Base-by-base conservation (phyloP, 2,113 vertebrate species). In the Reinhardtius hippoglossoides region DNA sequence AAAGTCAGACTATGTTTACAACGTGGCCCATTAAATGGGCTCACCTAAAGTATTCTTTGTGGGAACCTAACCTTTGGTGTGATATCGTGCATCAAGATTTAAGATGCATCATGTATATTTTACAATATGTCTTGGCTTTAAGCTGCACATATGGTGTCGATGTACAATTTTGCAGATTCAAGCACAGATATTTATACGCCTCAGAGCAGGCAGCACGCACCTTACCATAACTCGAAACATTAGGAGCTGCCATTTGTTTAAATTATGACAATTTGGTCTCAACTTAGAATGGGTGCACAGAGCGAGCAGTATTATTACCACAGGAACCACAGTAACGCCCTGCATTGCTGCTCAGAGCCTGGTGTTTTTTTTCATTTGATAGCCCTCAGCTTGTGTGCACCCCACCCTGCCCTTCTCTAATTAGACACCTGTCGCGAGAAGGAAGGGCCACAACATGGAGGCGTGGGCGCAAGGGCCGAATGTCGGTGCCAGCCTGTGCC, bases 361-460 rank as follows among this genome's bases (percentile, higher is more conserved):
- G 71, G 44, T 50, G 65, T 65, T 71, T 92, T 3, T 54, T 31
- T 15, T 76, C 68, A 80, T 89, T 85, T 83, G 76, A 82, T 89
- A 69, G 85, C 64, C 63, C 54, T 80, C 69, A 77, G 76, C 75
- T 70, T 74, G 68, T 60, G 63, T 7, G 61, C n/a, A 55, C 84
- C 78, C 73, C 82, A 64, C 88, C 88, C 90, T 75, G 71, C 65
- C 63, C 75, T 89, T 86, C 85, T 92, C 78, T 89, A 92, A 92
- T 92, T 92, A 91, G 87, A 77, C 89, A 92, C 92, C 89, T 93
- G 88, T 84, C 87, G 66, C 23, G 46, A 66, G 71, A 81, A 18
- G 73, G 78, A 56, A 71, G 72, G 74, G 71, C 67, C 78, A 78
- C 40, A 31, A 87, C 69, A 59, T 10, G 35, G 56, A 74, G 66